These are phyloP conservation scores for Drosophila cognata DNA, from an alignment of 2,888 invertebrate genomes.

Conservation along the genomic window DNA sequence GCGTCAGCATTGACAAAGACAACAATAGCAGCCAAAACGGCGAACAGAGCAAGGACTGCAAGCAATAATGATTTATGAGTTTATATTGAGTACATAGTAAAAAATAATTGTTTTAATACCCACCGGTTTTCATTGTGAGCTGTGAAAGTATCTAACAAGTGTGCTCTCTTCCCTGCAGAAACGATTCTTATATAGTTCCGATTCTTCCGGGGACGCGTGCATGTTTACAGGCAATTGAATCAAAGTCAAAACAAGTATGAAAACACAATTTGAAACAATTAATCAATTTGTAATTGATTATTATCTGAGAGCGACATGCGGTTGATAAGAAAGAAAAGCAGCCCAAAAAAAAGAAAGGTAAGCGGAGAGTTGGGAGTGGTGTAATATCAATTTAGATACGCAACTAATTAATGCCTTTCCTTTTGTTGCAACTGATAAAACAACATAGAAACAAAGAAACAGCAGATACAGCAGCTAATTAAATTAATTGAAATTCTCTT, in stretches of 20 bases:
- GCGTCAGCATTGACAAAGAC: constrained; percentile 58
- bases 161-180: constrained; percentile 14
- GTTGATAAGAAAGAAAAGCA: constrained; percentile 29
- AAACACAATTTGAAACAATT: constrained; percentile 37
- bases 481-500: not conserved
- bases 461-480: not conserved
- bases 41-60: constrained; percentile 55
- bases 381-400: constrained; percentile 32
- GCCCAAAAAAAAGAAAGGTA: not conserved
- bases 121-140: constrained; percentile 66
- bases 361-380: not conserved
- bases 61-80: not conserved
- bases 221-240: constrained; percentile 9
- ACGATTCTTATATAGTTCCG: constrained; percentile 45
- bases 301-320: constrained; percentile 39
- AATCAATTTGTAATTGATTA: constrained; percentile 29
- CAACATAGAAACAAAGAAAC: constrained; percentile 1
- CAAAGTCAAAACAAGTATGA: constrained; percentile 31
- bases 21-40: constrained; percentile 58
- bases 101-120: constrained; percentile 22
- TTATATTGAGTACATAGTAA: not conserved
- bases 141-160: constrained; percentile 47
- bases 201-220: not conserved
- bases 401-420: constrained; percentile 35
- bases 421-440: constrained; percentile 17